A percentile compares a stretch with the other conserved stretches of the same genome.
These are phyloP conservation scores for Liopterus haemorrhoidalis DNA, from an alignment of 2,888 invertebrate species.

Conservation along the genomic window DNA sequence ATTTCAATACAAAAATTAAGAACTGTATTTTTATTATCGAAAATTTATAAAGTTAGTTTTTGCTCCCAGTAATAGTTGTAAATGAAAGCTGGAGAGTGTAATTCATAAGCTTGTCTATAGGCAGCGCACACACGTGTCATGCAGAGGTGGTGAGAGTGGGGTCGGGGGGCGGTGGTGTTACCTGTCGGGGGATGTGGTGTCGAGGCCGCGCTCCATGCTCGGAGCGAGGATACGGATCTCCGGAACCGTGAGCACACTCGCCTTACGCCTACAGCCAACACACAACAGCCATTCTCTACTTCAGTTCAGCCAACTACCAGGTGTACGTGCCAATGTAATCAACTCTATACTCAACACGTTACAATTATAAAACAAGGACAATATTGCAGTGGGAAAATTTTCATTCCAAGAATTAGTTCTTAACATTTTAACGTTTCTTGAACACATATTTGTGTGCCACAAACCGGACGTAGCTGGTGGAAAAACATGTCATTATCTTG, in stretches of 20 bases:
- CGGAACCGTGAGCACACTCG: conserved; percentile 69
- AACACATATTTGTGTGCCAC: not conserved
- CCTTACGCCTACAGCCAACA: conserved; percentile 57
- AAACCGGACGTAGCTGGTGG: conserved; percentile 10
- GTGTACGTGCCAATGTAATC: not conserved
- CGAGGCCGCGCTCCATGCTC: conserved; percentile 73
- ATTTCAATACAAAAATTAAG: no score
- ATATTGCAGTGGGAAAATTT: no score
- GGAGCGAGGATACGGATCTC: conserved; percentile 79
- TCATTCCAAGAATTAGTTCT: no score
- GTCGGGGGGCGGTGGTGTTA: conserved; percentile 26
- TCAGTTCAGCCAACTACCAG: conserved; percentile 16
- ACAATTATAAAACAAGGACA: not conserved
- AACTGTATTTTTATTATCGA: no score
- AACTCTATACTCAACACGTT: not conserved
- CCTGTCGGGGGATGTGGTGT: conserved; percentile 48
- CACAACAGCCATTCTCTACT: conserved; percentile 34
- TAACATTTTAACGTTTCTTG: no score
- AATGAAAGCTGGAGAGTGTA: no score
- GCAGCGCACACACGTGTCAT: no score
- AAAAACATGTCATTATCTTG: no score
- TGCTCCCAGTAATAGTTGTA: no score
- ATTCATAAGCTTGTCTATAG: no score
- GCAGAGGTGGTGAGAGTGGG: no score
- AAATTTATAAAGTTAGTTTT: no score